Evolutionary conservation across 2,113 vertebrate species (phyloP).

Genomic region (Dermatemys mawii): DNA sequence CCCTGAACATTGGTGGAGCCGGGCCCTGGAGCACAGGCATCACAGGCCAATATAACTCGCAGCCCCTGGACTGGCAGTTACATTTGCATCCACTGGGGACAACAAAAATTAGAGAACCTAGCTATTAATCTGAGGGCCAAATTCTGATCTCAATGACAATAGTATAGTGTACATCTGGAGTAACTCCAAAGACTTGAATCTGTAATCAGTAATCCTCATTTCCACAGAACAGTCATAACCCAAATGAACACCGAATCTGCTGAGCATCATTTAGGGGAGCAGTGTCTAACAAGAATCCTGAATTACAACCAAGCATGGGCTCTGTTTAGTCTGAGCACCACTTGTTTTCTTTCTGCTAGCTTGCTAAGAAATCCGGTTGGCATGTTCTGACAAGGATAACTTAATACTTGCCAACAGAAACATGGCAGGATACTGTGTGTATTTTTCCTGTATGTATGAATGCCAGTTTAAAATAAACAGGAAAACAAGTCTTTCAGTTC

Average conservation of each 20-base stretch:
- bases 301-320: constrained; percentile 33
- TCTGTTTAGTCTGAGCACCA: constrained; percentile 73
- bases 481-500: constrained; percentile 74
- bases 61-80: no score
- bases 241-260: not conserved
- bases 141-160: constrained; percentile 8
- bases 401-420: constrained; percentile 80
- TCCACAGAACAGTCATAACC: constrained; percentile 5
- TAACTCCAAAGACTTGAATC: constrained; percentile 28
- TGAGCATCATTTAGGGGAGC: not conserved
- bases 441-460: constrained; percentile 75
- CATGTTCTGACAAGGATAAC: constrained; percentile 77
- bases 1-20: no score
- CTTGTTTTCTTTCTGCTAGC: constrained; percentile 74
- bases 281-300: constrained; percentile 34
- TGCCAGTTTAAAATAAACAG: constrained; percentile 76
- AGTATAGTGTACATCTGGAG: not conserved
- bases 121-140: not conserved
- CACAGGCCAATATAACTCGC: no score
- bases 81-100: not conserved
- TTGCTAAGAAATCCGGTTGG: constrained; percentile 78
- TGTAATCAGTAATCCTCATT: not conserved
- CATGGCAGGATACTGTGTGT: constrained; percentile 71
- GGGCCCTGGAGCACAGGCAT: no score
- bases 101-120: not conserved